Evolutionary conservation across 2,888 invertebrate genomes (phyloP).

Genomic region (Microctonus hyperodae): DNA sequence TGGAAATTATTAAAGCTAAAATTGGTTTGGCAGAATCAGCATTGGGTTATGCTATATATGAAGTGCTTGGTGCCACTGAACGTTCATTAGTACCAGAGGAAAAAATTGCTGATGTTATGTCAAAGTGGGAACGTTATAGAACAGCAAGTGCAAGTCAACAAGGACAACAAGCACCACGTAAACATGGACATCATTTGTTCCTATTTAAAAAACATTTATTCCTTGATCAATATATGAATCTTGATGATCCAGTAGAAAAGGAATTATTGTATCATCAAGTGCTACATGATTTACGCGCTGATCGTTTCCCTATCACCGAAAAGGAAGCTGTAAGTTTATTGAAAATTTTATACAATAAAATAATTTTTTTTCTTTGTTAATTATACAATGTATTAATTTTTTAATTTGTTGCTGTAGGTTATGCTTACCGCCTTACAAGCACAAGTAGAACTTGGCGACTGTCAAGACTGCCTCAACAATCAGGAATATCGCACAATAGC

Average conservation of each 20-base stretch:
- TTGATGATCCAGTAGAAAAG: slow-evolving; percentile 88
- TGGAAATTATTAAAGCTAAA: slow-evolving; percentile 86
- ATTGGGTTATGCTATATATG: slow-evolving; percentile 90
- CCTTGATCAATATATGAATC: slow-evolving; percentile 79
- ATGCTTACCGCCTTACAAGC: slow-evolving; percentile 94
- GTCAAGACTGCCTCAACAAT: slow-evolving; percentile 69
- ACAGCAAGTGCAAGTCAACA: slow-evolving; percentile 69
- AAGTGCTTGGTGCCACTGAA: slow-evolving; percentile 87
- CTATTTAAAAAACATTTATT: slow-evolving; percentile 85
- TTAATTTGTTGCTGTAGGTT: slow-evolving; percentile 68
- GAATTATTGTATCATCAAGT: slow-evolving; percentile 94
- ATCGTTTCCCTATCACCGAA: slow-evolving; percentile 90
- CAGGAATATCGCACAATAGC: slow-evolving; percentile 74
- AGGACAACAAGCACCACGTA: slow-evolving; percentile 61
- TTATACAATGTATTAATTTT: slow-evolving; percentile 7
- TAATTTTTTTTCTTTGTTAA: background rate
- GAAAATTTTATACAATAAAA: slow-evolving; percentile 5
- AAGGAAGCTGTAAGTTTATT: slow-evolving; percentile 84
- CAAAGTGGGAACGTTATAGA: slow-evolving; percentile 92
- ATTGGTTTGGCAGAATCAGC: slow-evolving; percentile 84
- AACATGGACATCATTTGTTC: slow-evolving; percentile 71
- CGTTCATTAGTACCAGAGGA: slow-evolving; percentile 84
- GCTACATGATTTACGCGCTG: slow-evolving; percentile 86
- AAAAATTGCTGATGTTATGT: slow-evolving; percentile 93
- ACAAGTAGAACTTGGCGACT: slow-evolving; percentile 90